Evolutionary conservation across 1,140 invertebrate species (phyloP).

Genomic region (Eumaeus atala): DNA sequence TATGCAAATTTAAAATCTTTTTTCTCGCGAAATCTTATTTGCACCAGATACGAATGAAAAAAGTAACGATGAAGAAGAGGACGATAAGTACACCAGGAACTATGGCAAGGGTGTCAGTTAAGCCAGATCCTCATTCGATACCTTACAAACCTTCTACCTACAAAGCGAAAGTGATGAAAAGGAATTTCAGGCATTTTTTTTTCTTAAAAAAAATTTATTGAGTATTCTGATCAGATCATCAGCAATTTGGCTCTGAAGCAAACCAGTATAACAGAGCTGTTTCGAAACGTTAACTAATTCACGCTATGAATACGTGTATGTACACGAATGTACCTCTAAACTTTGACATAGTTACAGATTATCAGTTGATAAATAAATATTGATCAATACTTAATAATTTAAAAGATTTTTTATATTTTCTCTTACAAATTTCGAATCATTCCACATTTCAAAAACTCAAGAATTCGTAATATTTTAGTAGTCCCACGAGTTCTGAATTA

Average conservation of each 20-base stretch:
- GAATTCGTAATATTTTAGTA: slow-evolving; percentile 32
- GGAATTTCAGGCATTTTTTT: slow-evolving; percentile 26
- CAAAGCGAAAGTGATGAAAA: slow-evolving; percentile 24
- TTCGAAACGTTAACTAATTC: slow-evolving; percentile 30
- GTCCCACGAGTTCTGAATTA: slow-evolving; percentile 28
- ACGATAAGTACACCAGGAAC: slow-evolving; percentile 16
- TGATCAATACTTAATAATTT: slow-evolving; percentile 26
- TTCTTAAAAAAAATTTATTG: slow-evolving; percentile 24
- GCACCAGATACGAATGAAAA: slow-evolving; percentile 5
- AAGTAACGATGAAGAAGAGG: slow-evolving; percentile 8
- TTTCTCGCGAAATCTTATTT: slow-evolving; percentile 6
- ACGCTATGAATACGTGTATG: slow-evolving; percentile 26
- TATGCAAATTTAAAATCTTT: no score
- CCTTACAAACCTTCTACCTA: slow-evolving; percentile 29
- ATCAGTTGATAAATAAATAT: slow-evolving; percentile 25
- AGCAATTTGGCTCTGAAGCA: slow-evolving; percentile 30
- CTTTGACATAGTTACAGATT: slow-evolving; percentile 21
- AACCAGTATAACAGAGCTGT: slow-evolving; percentile 30
- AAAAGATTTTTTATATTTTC: slow-evolving; percentile 30
- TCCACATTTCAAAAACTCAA: slow-evolving; percentile 33
- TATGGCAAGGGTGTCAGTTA: slow-evolving; percentile 29
- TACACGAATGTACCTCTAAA: slow-evolving; percentile 26
- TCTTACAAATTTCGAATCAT: slow-evolving; percentile 33
- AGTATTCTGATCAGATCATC: slow-evolving; percentile 19
- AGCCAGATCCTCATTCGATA: slow-evolving; percentile 27